Percentiles rank a stretch among this genome's conserved stretches.
Evolutionary conservation across 37 sponge, comb jelly and placozoan genomes (phyloP).

Genomic region (Aplysina aerophoba): DNA sequence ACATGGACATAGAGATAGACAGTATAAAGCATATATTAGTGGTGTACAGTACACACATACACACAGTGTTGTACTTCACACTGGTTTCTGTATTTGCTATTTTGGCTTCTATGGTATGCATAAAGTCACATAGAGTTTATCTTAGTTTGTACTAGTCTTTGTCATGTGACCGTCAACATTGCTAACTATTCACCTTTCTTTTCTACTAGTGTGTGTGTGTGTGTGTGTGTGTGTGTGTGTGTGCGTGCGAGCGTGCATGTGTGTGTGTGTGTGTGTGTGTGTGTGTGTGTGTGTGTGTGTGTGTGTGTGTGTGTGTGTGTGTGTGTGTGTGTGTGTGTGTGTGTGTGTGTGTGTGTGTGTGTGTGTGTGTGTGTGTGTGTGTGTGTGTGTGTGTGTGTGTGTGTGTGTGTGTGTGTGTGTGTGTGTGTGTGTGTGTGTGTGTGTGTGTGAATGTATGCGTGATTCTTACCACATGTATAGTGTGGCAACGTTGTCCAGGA

Average conservation of each 20-base stretch:
- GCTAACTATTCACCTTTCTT: not conserved
- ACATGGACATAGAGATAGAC: too few relatives aligned
- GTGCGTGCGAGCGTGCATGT: slow-evolving; percentile 30
- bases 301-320: slow-evolving; percentile 43
- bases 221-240: slow-evolving; percentile 39
- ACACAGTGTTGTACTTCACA: too few relatives aligned
- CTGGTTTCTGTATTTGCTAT: too few relatives aligned
- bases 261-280: slow-evolving; percentile 30
- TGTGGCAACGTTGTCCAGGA: slow-evolving; percentile 42
- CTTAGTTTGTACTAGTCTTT: not conserved
- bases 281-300: slow-evolving; percentile 42
- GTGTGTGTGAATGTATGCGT: slow-evolving; percentile 4
- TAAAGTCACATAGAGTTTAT: too few relatives aligned
- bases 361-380: slow-evolving; percentile 50
- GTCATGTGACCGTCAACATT: not conserved
- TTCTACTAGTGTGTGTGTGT: slow-evolving; percentile 6
- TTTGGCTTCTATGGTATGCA: too few relatives aligned
- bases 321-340: slow-evolving; percentile 43
- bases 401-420: slow-evolving; percentile 41
- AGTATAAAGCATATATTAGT: too few relatives aligned
- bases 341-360: slow-evolving; percentile 40
- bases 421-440: slow-evolving; percentile 42
- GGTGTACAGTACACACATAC: too few relatives aligned
- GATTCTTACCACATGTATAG: slow-evolving; percentile 59
- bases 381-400: slow-evolving; percentile 48